Evolutionary conservation across 2,888 invertebrate species (phyloP).

Genomic region (Hylaea fasciaria): DNA sequence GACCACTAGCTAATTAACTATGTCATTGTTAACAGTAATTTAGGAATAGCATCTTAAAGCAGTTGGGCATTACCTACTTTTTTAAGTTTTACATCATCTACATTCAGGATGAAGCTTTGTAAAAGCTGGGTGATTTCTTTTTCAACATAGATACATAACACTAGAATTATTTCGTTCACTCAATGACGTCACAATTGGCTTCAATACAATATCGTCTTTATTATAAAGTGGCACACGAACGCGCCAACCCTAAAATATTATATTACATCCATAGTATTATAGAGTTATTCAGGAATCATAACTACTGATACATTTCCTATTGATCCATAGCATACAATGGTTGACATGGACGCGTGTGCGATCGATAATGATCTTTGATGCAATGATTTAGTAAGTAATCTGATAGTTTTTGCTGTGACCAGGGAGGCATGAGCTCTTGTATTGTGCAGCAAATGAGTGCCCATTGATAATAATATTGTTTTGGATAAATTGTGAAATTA

Average conservation of each 20-base stretch:
- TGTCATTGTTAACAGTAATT: too few relatives aligned
- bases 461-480: not conserved
- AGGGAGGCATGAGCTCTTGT: slow-evolving; percentile 36
- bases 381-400: slow-evolving; percentile 58
- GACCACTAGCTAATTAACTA: too few relatives aligned
- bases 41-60: too few relatives aligned
- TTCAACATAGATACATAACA: too few relatives aligned
- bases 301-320: slow-evolving; percentile 59
- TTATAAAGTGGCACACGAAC: slow-evolving; percentile 44
- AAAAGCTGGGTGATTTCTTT: too few relatives aligned
- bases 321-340: slow-evolving; percentile 59
- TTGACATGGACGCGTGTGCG: slow-evolving; percentile 70
- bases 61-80: too few relatives aligned
- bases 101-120: too few relatives aligned
- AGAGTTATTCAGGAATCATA: slow-evolving; percentile 63
- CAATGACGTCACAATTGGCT: slow-evolving; percentile 32
- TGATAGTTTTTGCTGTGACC: slow-evolving; percentile 66
- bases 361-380: slow-evolving; percentile 71
- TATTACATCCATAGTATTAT: slow-evolving; percentile 64
- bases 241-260: slow-evolving; percentile 72
- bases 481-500: not conserved
- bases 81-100: too few relatives aligned
- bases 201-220: slow-evolving; percentile 56
- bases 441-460: not conserved
- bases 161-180: too few relatives aligned